These are phyloP conservation scores for Macrosiphum euphorbiae DNA, from an alignment of 2,888 invertebrate genomes.

Conservation along the genomic window DNA sequence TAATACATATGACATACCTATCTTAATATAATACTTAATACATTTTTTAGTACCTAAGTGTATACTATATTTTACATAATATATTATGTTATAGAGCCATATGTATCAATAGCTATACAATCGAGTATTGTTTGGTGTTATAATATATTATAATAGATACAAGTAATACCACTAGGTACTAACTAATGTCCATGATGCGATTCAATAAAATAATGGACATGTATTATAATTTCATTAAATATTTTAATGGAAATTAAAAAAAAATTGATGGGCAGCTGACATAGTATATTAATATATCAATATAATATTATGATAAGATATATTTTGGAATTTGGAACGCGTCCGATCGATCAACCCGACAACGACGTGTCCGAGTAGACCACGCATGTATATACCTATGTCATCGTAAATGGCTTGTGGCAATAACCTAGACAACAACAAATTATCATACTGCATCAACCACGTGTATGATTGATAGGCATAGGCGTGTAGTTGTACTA, in stretches of 20 bases:
- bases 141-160: background rate
- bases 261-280: background rate
- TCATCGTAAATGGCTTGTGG: background rate
- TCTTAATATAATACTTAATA: background rate
- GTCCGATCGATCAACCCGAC: conserved; percentile 9
- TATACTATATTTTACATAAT: background rate
- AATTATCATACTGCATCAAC: background rate
- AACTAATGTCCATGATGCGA: background rate
- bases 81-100: too few relatives aligned
- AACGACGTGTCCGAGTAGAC: background rate
- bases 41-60: background rate
- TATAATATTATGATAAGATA: background rate
- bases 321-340: background rate
- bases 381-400: background rate
- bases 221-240: background rate
- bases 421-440: conserved; percentile 22
- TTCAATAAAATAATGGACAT: background rate
- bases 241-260: background rate
- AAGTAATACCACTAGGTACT: background rate
- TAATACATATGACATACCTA: background rate
- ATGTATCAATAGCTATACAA: background rate
- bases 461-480: conserved; percentile 22
- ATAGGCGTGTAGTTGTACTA: background rate
- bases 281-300: background rate
- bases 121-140: background rate